Evolutionary conservation across 1,140 invertebrate species (phyloP), one percentile per base, ranked within the genome.

Genomic region (Drosophila repletoides): DNA sequence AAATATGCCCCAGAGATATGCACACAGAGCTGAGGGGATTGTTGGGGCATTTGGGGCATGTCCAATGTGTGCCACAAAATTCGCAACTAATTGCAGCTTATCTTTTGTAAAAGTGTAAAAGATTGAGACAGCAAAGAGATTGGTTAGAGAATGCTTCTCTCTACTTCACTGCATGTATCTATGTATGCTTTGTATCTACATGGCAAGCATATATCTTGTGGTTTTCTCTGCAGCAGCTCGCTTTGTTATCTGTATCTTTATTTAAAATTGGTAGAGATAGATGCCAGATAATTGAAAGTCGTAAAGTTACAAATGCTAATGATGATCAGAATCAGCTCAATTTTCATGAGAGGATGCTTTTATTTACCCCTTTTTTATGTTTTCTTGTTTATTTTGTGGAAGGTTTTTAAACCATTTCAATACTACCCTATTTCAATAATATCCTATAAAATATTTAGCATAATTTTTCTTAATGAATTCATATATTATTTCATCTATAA

Each of bases 1-100:
- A 49, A 56, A 56, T 60, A 63, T 63, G 49, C 49, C 40, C 49
- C 40, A 0, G 14, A 28, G 59, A 36, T 9, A 31, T 10, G 19
- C n/a, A 9, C 45, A 48, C 12, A 46, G 19, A 12, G 22, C n/a
- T 17, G 5, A 9, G 45, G 14, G 31, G 21, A 21, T 28, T 14
- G 21, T 24, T 31, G 24, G 28, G 3, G 28, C 36, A 31, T 48
- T 12, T 17, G 31, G 51, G 29, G 38, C 61, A 51, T 43, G 63
- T 46, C 56, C 61, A 64, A 59, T 67, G 53, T 76, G 52, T 63
- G 68, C 52, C 58, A 59, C 51, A 77, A 75, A 77, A 73, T 66
- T 84, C 66, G 79, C 66, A 53, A 70, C 79, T 84, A 83, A 83
- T 84, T 84, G 75, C 56, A 63, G 69, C 61, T 83, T 69, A 65